Percentiles rank a stretch among this genome's conserved stretches.
Conservation (phyloP, 2,797 vertebrate genomes). For the Strix occidentalis region DNA sequence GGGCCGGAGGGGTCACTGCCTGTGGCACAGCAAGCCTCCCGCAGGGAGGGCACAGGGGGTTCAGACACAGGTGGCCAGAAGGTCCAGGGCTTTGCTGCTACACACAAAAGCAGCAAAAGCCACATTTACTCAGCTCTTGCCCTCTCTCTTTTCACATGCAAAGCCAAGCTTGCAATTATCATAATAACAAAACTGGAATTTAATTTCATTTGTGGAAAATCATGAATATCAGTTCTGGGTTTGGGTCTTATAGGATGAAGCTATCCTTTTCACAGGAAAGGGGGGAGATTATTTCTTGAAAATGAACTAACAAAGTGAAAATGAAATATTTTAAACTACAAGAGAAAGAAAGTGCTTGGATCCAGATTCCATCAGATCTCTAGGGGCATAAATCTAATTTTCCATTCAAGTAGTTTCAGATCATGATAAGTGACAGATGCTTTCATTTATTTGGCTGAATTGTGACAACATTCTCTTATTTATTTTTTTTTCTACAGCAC, state of each 20-base stretch:
- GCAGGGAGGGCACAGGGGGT: background rate
- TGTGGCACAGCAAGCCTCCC: background rate
- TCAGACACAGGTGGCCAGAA: background rate
- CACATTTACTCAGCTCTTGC: background rate
- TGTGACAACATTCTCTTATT: background rate
- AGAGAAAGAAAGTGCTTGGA: background rate
- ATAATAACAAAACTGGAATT: background rate
- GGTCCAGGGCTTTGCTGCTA: background rate
- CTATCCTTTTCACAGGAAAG: conserved; percentile 1
- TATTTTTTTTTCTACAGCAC: background rate
- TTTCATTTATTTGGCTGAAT: conserved; percentile 34
- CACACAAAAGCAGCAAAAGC: background rate
- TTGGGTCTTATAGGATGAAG: background rate
- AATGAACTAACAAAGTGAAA: conserved; percentile 43
- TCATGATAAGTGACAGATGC: conserved; percentile 13
- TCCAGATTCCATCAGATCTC: background rate
- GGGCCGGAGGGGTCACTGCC: background rate
- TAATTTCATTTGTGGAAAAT: background rate
- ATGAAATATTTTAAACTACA: background rate
- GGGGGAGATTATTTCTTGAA: conserved; percentile 7
- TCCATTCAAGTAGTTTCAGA: conserved; percentile 43
- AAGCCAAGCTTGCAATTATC: background rate
- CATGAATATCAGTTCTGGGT: background rate
- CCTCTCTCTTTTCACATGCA: background rate
- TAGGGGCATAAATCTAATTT: conserved; percentile 12